A percentile compares a stretch with the other conserved stretches of the same genome.
These are phyloP conservation scores for Chaetura pelagica DNA, from an alignment of 2,113 vertebrate species.

Conservation along the genomic window DNA sequence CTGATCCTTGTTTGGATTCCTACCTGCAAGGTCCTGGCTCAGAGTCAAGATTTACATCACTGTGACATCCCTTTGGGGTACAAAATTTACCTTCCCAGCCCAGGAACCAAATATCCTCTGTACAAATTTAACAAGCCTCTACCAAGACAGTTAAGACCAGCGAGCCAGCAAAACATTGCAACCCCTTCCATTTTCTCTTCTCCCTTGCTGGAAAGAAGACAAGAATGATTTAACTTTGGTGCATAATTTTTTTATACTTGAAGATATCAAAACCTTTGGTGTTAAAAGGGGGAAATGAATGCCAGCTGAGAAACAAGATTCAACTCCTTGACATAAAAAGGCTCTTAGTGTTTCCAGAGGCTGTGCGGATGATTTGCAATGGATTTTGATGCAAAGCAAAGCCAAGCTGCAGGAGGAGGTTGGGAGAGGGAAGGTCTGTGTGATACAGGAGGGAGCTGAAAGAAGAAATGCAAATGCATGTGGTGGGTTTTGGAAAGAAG, in stretches of 20 bases:
- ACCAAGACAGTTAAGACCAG: neutral
- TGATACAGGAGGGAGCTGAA: neutral
- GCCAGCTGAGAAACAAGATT: neutral
- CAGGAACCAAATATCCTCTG: neutral
- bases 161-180: neutral
- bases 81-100: neutral
- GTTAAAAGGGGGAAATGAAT: neutral
- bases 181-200: conserved; percentile 46
- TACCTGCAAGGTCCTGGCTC: neutral
- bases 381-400: neutral
- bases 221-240: conserved; percentile 9
- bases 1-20: neutral
- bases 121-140: neutral
- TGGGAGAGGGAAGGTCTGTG: neutral
- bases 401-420: neutral
- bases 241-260: neutral
- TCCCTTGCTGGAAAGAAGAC: conserved; percentile 26
- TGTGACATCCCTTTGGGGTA: neutral
- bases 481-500: neutral
- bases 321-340: conserved; percentile 29
- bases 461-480: neutral
- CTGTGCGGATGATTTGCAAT: neutral
- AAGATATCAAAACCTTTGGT: conserved; percentile 20
- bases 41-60: neutral
- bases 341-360: neutral